Evolutionary conservation across 2,113 vertebrate species (phyloP).

Genomic region (Phaethon lepturus): DNA sequence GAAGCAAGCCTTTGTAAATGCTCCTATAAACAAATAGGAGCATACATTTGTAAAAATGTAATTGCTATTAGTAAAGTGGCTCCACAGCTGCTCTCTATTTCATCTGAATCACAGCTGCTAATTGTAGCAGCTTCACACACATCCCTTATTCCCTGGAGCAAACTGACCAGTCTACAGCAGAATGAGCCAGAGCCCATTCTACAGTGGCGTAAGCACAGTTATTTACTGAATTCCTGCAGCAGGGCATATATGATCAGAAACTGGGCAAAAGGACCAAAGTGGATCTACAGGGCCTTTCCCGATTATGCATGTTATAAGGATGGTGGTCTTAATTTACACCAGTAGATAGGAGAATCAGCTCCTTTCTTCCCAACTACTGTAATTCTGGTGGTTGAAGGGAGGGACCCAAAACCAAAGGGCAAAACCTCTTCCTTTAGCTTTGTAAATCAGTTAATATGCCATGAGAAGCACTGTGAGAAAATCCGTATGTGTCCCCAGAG

Average conservation of each 20-base stretch:
- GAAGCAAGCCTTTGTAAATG: not conserved
- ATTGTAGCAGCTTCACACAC: not conserved
- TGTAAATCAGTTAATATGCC: not conserved
- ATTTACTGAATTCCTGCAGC: not conserved
- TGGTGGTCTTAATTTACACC: not conserved
- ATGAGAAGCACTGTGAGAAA: not conserved
- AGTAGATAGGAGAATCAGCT: not conserved
- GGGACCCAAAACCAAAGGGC: not conserved
- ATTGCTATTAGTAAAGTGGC: not conserved
- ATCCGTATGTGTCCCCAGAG: not conserved
- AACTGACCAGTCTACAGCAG: not conserved
- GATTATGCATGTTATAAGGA: not conserved
- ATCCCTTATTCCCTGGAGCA: not conserved
- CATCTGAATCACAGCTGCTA: not conserved
- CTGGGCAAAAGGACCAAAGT: not conserved
- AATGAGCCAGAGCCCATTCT: not conserved
- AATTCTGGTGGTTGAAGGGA: not conserved
- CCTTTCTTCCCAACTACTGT: not conserved
- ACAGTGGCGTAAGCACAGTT: not conserved
- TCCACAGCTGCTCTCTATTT: not conserved
- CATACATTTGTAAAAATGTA: not conserved
- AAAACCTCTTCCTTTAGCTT: not conserved
- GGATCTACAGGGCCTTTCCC: not conserved
- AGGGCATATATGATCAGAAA: not conserved
- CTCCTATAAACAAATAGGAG: not conserved